Base-by-base conservation (phyloP, 2,888 invertebrate species). In the Nysson spinosus region DNA sequence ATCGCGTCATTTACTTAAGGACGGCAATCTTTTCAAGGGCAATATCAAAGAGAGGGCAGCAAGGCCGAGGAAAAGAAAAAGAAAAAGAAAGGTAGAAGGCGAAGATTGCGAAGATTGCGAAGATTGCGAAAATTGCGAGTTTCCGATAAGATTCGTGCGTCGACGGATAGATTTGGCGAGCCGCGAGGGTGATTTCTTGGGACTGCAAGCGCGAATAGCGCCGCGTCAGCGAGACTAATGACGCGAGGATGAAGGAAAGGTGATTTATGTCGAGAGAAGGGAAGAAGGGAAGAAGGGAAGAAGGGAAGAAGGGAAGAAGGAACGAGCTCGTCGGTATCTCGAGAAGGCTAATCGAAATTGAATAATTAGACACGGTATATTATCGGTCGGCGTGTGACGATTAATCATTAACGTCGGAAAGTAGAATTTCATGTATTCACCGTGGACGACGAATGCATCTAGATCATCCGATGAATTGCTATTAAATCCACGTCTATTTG, bases 151-250 rank as follows among this genome's bases (percentile, higher is more conserved):
- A n/a, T 4, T 9, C 9, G n/a, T 9, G 28, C n/a, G n/a, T n/a
- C n/a, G n/a, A n/a, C n/a, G n/a, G n/a, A n/a, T n/a, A n/a, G n/a
- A n/a, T n/a, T n/a, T 4, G 9, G 28, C 9, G 9, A 4, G 9
- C 9, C 9, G 24, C 14, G 30, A 11, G 34, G 39, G 1, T 6
- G 22, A 34, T 26, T 35, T 24, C 17, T 28, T 12, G 16, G 34
- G 9, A 20, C 20, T 28, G 40, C 12, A 37, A 34, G 28, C 34
- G 40, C 14, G 39, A 34, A 16, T 43, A 63, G 52, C 54, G 69
- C 71, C 55, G 20, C 62, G 71, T 67, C 69, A 70, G 66, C 58
- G 50, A 12, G 43, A 50, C 58, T 67, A 72, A 72, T 47, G 63
- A 70, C 9, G 67, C 62, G 62, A 70, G 37, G 58, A 67, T 30